Percentiles rank a stretch among this genome's conserved stretches.
phyloP scores from a whole-genome alignment of 1,140 invertebrate species.

The Chrysopa pallens region DNA sequence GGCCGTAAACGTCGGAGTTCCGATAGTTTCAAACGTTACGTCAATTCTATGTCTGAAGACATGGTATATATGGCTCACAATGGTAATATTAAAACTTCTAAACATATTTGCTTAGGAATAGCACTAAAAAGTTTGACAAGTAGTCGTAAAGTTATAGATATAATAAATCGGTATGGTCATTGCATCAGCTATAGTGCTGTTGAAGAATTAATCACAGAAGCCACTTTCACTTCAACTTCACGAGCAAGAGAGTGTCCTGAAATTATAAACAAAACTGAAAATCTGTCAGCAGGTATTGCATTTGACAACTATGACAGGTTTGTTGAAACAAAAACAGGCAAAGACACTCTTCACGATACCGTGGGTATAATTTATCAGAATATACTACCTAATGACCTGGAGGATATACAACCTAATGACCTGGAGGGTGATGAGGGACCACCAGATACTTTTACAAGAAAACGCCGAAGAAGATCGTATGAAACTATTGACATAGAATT shows the following conservation, averaged over 20 bases:
- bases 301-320: slow-evolving; percentile 26
- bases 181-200: slow-evolving; percentile 14
- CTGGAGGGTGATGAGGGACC: too few relatives aligned
- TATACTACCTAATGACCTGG: not conserved
- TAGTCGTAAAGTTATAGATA: slow-evolving; percentile 13
- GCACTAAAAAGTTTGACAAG: slow-evolving; percentile 18
- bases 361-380: slow-evolving; percentile 23
- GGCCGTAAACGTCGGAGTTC: not conserved
- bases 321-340: slow-evolving; percentile 22
- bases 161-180: slow-evolving; percentile 15
- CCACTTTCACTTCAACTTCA: slow-evolving; percentile 7
- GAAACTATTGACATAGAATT: slow-evolving; percentile 4
- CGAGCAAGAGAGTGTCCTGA: slow-evolving; percentile 10
- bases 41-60: slow-evolving; percentile 3
- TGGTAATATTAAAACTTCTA: slow-evolving; percentile 8
- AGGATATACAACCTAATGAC: too few relatives aligned
- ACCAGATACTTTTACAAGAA: too few relatives aligned
- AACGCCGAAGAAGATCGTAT: slow-evolving; percentile 4
- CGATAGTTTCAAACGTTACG: too few relatives aligned
- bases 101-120: slow-evolving; percentile 13
- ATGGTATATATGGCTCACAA: slow-evolving; percentile 6
- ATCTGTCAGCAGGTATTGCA: slow-evolving; percentile 16
- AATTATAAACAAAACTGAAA: slow-evolving; percentile 6
- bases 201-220: slow-evolving; percentile 18
- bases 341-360: slow-evolving; percentile 26